Base-by-base conservation (phyloP, 2,888 invertebrate species). In the Drosophila fungiperda region DNA sequence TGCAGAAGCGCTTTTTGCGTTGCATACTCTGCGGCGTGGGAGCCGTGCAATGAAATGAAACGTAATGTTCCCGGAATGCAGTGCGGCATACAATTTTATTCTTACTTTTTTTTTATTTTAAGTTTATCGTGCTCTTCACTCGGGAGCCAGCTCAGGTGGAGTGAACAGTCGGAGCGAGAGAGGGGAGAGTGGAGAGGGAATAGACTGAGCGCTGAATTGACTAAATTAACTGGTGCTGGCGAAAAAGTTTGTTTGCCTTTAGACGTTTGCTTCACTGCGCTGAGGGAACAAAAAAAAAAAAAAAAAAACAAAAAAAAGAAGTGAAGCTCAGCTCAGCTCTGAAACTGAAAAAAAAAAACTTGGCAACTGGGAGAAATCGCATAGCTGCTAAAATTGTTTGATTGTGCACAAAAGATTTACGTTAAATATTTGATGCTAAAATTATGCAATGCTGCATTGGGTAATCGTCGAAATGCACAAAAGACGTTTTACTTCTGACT, bases 401-500 rank as follows among this genome's bases (percentile, higher is more conserved):
- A 80, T 84, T 89, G 79, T 75, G 83, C 86, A 86, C 83, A 82
- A 89, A 87, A 86, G 89, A 87, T 77, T 90, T 87, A 72, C 89
- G 73, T 76, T 87, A 87, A 88, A 90, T 88, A 88, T 88, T 88
- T 88, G 90, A 87, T 78, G 76, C 71, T 83, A 59, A 86, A 88
- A 88, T 90, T 90, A 88, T 90, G 85, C 90, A 87, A 89, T 76
- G 88, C 90, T 83, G 82, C 85, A 71, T 68, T 89, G 78, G 87
- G 78, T 87, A 87, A 84, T 84, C 85, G 85, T 60, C 69, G 73
- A 87, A 87, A 87, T 86, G 87, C 83, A 80, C 71, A 88, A 76
- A 29, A 76, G 73, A 68, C 53, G 53, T 74, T 77, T 77, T 76
- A 59, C 52, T 61, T 73, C 65, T 68, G 78, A 76, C 74, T 78